Conservation (phyloP, 2,113 vertebrate genomes). For the Callipepla squamata region DNA sequence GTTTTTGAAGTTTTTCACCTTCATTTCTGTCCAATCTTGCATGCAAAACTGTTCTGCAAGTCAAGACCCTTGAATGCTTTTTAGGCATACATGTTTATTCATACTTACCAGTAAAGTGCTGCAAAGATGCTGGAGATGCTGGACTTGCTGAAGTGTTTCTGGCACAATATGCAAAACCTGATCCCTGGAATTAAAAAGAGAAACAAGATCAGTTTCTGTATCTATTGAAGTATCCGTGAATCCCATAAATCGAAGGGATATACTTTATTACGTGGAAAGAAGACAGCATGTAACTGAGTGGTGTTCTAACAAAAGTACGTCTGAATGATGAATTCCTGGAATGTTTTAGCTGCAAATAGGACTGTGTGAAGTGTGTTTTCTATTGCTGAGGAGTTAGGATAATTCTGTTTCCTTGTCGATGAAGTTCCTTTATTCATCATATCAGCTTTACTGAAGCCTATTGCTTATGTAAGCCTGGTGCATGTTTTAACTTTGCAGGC, state of each 20-base stretch:
- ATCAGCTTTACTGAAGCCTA: neutral
- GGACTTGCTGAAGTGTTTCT: slow-evolving; percentile 51
- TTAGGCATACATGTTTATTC: neutral
- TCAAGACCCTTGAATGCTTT: neutral
- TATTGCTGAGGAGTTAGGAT: neutral
- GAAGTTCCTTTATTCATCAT: neutral
- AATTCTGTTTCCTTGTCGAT: neutral
- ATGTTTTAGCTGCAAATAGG: neutral
- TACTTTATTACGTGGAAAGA: neutral
- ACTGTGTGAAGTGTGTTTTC: neutral
- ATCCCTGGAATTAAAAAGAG: slow-evolving; percentile 46
- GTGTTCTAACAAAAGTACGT: neutral
- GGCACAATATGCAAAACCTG: slow-evolving; percentile 52
- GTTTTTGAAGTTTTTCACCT: neutral
- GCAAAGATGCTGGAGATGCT: slow-evolving; percentile 53
- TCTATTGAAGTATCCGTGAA: neutral
- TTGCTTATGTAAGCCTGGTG: neutral
- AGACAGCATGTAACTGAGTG: neutral
- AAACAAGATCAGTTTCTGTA: neutral
- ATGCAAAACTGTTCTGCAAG: neutral
- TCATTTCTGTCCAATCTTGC: neutral
- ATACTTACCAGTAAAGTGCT: slow-evolving; percentile 27
- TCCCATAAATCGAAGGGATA: neutral
- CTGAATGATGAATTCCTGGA: neutral
- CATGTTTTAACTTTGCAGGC: neutral